These are phyloP conservation scores for Zaprionus vittiger DNA, from an alignment of 1,140 invertebrate species.

Conservation along the genomic window DNA sequence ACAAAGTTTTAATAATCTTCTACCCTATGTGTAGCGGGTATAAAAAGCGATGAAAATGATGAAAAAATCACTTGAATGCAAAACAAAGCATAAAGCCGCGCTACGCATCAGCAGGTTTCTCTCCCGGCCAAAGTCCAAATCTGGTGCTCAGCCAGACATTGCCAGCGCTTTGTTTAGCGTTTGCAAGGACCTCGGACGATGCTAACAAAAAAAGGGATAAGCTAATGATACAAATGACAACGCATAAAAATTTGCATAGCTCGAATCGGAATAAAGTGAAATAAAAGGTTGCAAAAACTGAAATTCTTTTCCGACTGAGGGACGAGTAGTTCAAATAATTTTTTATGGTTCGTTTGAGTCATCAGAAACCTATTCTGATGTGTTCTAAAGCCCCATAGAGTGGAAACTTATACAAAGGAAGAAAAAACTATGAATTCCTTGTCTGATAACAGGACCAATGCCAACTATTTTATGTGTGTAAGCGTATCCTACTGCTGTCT, in stretches of 20 bases:
- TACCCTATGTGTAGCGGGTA: too few species aligned
- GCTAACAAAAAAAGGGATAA: conserved; percentile 26
- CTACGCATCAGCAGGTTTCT: conserved; percentile 39
- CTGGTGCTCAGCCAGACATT: neutral
- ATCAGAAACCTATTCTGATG: conserved; percentile 15
- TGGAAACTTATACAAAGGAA: conserved; percentile 4
- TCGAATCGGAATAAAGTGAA: conserved; percentile 26
- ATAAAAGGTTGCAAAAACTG: conserved; percentile 26
- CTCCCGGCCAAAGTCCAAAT: conserved; percentile 26
- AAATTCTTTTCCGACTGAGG: conserved; percentile 23
- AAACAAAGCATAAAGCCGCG: conserved; percentile 55
- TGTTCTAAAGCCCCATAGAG: conserved; percentile 12
- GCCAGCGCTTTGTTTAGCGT: conserved; percentile 38
- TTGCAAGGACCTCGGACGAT: neutral
- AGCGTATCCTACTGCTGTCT: neutral
- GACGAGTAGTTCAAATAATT: conserved; percentile 27
- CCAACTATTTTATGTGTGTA: neutral
- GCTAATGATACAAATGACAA: conserved; percentile 60
- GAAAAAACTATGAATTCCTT: neutral
- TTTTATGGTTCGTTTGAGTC: conserved; percentile 14
- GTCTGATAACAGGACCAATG: neutral
- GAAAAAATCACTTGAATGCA: conserved; percentile 50
- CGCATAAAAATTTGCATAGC: conserved; percentile 52
- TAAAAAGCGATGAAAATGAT: conserved; percentile 14
- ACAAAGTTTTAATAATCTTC: too few species aligned